Conservation (phyloP, 2,113 vertebrate genomes). For the Neogale vison region DNA sequence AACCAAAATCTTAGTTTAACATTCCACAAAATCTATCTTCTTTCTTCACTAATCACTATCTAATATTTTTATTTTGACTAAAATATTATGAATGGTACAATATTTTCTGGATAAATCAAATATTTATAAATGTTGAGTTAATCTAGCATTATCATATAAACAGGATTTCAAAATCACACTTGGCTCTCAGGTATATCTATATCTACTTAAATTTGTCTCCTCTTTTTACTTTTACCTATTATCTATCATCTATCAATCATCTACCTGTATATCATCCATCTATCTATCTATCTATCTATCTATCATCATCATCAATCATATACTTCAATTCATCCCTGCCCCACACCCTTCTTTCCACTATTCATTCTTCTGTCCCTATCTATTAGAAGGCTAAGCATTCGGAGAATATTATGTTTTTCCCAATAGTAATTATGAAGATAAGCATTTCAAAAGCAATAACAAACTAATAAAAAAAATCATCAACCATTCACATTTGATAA, state of each 20-base stretch:
- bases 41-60: not conserved
- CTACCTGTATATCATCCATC: not conserved
- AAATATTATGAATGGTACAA: not conserved
- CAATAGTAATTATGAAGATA: constrained; percentile 58
- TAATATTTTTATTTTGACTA: not conserved
- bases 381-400: not conserved
- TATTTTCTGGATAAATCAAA: not conserved
- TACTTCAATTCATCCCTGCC: not conserved
- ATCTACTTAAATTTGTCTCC: not conserved
- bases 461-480: constrained; percentile 68
- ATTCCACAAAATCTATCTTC: not conserved
- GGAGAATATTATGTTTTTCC: constrained; percentile 28
- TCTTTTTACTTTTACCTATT: not conserved
- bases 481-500: constrained; percentile 80
- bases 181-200: not conserved
- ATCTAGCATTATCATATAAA: not conserved
- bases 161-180: not conserved
- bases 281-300: not conserved
- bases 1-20: not conserved
- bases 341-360: not conserved
- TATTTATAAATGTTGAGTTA: not conserved
- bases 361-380: not conserved
- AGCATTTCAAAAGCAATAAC: constrained; percentile 63
- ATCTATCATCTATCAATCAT: not conserved
- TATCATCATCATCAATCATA: not conserved